Evolutionary conservation across 2,888 invertebrate species (phyloP).

Genomic region (Sialis lutaria): DNA sequence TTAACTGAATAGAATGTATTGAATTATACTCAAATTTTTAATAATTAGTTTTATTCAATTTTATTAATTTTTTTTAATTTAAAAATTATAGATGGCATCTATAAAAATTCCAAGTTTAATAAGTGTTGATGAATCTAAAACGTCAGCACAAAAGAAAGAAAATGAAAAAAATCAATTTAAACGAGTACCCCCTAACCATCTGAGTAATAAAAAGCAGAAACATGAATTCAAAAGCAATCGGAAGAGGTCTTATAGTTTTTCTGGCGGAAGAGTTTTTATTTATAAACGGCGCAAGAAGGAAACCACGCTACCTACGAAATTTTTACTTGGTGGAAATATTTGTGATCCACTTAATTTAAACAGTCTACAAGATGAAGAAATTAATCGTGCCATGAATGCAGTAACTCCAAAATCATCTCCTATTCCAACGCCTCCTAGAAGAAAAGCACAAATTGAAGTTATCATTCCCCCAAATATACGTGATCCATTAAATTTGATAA

Average conservation of each 20-base stretch:
- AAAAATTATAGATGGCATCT: slow-evolving; percentile 3
- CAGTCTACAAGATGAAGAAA: slow-evolving; percentile 69
- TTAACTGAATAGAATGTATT: background rate
- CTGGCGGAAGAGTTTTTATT: slow-evolving; percentile 50
- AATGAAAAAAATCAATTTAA: slow-evolving; percentile 1
- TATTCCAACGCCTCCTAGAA: slow-evolving; percentile 61
- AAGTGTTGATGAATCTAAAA: background rate
- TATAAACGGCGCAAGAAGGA: slow-evolving; percentile 58
- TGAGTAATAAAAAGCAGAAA: slow-evolving; percentile 18
- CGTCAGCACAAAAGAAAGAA: slow-evolving; percentile 2
- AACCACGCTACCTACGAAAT: slow-evolving; percentile 80
- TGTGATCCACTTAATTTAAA: slow-evolving; percentile 88
- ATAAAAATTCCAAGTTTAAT: background rate
- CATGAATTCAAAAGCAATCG: slow-evolving; percentile 33
- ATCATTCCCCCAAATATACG: slow-evolving; percentile 84
- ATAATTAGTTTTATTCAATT: background rate
- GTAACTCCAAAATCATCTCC: slow-evolving; percentile 88
- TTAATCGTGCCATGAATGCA: slow-evolving; percentile 67
- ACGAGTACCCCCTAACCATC: slow-evolving; percentile 5
- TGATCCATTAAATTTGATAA: slow-evolving; percentile 78
- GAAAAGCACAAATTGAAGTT: slow-evolving; percentile 70
- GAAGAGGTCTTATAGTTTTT: slow-evolving; percentile 51
- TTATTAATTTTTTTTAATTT: background rate
- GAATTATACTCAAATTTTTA: background rate
- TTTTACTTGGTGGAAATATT: slow-evolving; percentile 86